Conservation (phyloP, 2,113 vertebrate genomes). For the Emydocephalus ijimae region DNA sequence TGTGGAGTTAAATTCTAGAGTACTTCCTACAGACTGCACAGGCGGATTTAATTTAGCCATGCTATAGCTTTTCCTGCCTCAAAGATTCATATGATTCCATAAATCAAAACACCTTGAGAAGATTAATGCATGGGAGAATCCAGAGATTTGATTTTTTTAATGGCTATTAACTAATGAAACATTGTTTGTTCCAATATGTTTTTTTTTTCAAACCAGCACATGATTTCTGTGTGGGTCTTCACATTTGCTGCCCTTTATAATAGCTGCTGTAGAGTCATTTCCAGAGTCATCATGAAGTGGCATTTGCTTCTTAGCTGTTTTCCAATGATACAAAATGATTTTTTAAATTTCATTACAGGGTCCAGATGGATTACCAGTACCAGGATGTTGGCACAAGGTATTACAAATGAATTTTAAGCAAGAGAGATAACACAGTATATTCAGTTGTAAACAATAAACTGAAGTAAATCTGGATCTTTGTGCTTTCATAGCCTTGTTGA, state of each 20-base stretch:
- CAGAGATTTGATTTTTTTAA: neutral
- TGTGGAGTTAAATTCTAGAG: neutral
- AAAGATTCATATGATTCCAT: slow-evolving; percentile 6
- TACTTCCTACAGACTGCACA: neutral
- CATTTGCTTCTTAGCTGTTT: neutral
- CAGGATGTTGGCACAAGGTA: slow-evolving; percentile 98
- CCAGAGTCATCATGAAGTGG: neutral
- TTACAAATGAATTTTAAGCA: neutral
- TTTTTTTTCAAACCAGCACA: slow-evolving; percentile 1
- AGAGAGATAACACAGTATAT: neutral
- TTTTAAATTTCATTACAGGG: slow-evolving; percentile 74
- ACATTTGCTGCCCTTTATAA: neutral
- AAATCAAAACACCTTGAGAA: slow-evolving; percentile 5
- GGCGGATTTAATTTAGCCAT: slow-evolving; percentile 8
- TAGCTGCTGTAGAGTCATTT: neutral
- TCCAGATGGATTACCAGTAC: slow-evolving; percentile 89
- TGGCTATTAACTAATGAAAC: neutral
- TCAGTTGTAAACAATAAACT: neutral
- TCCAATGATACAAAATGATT: slow-evolving; percentile 1
- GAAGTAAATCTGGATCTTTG: neutral
- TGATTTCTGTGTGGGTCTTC: slow-evolving; percentile 31
- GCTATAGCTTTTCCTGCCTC: neutral
- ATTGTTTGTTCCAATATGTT: neutral
- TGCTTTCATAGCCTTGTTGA: neutral
- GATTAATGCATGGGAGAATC: neutral